phyloP scores from a whole-genome alignment of 2,797 vertebrate species.

The Brachymystax lenok region DNA sequence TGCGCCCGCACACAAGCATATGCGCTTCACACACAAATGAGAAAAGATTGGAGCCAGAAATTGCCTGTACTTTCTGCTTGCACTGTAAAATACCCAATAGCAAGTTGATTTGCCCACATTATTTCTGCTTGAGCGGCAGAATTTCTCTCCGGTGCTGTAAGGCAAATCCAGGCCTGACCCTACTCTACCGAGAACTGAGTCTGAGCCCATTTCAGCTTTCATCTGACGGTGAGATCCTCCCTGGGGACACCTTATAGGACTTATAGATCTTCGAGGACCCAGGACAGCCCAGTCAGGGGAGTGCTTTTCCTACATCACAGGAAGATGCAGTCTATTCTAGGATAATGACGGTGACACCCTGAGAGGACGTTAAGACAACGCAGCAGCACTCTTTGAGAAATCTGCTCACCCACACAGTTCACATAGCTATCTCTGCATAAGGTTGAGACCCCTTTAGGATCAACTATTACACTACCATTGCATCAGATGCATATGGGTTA shows the following conservation, averaged over 20 bases:
- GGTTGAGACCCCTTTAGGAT: too few species aligned
- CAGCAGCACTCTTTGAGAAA: background rate
- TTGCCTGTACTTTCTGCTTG: slow-evolving; percentile 4
- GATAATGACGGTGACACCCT: background rate
- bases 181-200: background rate
- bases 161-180: slow-evolving; percentile 1
- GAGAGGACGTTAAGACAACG: background rate
- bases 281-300: background rate
- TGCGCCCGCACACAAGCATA: background rate
- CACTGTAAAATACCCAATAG: slow-evolving; percentile 32
- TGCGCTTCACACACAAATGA: background rate
- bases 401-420: slow-evolving; percentile 1
- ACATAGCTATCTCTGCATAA: slow-evolving; percentile 3
- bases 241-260: background rate
- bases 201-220: background rate
- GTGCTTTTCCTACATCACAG: background rate
- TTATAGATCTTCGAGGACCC: background rate
- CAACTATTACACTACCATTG: slow-evolving; percentile 35
- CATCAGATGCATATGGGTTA: slow-evolving; percentile 34
- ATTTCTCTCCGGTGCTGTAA: slow-evolving; percentile 28
- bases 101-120: slow-evolving; percentile 26
- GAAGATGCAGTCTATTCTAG: too few species aligned
- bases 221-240: background rate
- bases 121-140: slow-evolving; percentile 48
- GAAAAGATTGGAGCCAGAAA: background rate